These are phyloP conservation scores for Brachionus plicatilis DNA, from an alignment of 1,140 invertebrate genomes.

Conservation along the genomic window DNA sequence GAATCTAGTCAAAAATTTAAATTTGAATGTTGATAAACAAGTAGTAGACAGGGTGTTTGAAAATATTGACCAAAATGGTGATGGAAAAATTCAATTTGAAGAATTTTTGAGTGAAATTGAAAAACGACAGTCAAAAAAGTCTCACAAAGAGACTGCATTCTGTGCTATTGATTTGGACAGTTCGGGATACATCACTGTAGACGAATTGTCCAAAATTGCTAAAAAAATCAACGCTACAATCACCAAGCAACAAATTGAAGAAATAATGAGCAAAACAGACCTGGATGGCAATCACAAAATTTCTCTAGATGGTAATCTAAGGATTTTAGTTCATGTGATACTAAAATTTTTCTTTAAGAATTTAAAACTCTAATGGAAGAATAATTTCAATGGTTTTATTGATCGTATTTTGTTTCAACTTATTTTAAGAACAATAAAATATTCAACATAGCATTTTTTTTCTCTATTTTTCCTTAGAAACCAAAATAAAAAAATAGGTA, in stretches of 20 bases:
- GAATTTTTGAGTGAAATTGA: slow-evolving; percentile 20
- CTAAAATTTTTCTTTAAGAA: not conserved
- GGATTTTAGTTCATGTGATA: not conserved
- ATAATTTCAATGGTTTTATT: not conserved
- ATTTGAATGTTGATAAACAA: not conserved
- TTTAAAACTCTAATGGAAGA: not conserved
- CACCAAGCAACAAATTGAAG: not conserved
- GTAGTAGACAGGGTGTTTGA: not conserved
- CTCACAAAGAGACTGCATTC: not conserved
- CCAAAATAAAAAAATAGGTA: not conserved
- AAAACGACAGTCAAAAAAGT: not conserved
- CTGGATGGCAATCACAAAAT: slow-evolving; percentile 6
- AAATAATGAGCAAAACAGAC: slow-evolving; percentile 1
- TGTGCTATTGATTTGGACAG: not conserved
- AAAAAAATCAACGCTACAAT: not conserved
- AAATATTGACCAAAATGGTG: not conserved
- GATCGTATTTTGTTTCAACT: not conserved
- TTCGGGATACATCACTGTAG: not conserved
- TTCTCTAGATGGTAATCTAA: not conserved
- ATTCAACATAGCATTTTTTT: not conserved
- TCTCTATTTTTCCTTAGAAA: not conserved
- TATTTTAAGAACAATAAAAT: not conserved
- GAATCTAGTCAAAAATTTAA: not conserved
- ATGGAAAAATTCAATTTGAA: slow-evolving; percentile 19
- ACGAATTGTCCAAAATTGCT: not conserved